A percentile compares a stretch with the other conserved stretches of the same genome.
phyloP scores from a whole-genome alignment of 64 coral and sea anemone genomes.

The Pachyseris speciosa region DNA sequence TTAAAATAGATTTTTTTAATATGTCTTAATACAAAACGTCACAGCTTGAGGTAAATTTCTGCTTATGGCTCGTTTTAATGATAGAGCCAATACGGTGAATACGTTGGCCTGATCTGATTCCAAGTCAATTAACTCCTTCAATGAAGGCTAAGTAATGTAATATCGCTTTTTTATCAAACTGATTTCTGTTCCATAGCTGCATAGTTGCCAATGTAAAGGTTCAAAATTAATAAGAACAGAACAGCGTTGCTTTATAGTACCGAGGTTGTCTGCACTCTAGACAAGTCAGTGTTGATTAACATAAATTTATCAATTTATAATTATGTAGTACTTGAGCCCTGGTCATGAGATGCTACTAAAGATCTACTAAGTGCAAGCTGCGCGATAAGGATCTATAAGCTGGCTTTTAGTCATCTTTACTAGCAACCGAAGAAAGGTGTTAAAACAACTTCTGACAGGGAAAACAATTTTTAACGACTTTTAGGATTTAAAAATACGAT shows the following conservation, averaged over 20 bases:
- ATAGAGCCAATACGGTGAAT: neutral
- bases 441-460: neutral
- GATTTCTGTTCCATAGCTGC: neutral
- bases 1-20: neutral
- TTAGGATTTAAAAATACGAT: neutral
- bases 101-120: neutral
- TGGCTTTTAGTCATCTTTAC: neutral
- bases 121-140: neutral
- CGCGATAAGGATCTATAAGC: neutral
- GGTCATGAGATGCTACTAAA: neutral
- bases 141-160: neutral
- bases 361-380: neutral
- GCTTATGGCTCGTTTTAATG: neutral
- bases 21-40: neutral
- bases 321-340: neutral
- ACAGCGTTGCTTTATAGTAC: neutral
- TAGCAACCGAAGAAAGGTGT: neutral
- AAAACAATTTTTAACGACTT: neutral
- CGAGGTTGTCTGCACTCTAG: neutral
- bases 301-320: neutral
- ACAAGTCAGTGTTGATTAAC: neutral
- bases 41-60: neutral
- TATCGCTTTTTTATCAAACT: neutral
- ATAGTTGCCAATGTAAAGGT: neutral
- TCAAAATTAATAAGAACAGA: neutral